Evolutionary conservation across 2,888 invertebrate species (phyloP), one percentile per base, ranked within the genome.

Genomic region (Cataglyphis albicans): DNA sequence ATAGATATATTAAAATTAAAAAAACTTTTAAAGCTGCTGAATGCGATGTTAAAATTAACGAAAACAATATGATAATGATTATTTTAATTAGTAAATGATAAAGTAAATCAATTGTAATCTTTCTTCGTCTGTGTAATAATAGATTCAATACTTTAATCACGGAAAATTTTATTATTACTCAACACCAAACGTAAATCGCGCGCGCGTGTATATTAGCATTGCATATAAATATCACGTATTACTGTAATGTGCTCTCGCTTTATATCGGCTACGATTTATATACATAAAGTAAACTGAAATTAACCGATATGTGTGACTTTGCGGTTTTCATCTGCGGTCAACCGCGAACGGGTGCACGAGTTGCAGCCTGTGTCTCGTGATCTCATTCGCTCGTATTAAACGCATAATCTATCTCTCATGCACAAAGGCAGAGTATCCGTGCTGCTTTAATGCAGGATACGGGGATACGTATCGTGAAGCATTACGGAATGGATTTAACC

Each of bases 311-410:
- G n/a, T 52, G 52, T 52, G 87, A 73, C 84, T 89, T 87, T 90
- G 90, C 88, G 91, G 90, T 91, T 90, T 52, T 87, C 87, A 91
- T 86, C 89, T 91, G 93, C 88, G 93, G 92, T 91, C 84, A 89
- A 90, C 93, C 92, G 89, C 92, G 32, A 80, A 80, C 59, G 89
- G 86, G 84, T 89, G 89, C 89, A 78, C 86, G 89, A 84, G 82
- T 83, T 84, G 48, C 78, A 32, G 38, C 82, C 68, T 80, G 59
- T 61, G 64, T 76, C 74, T 35, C 44, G 25, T 80, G 64, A 85
- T 82, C 84, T 55, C 52, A 82, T 84, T 88, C 84, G 72, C 81
- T 78, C 70, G 81, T 68, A 72, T 86, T 85, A 85, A 89, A 85
- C 81, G 73, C 82, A 48, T 41, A 63, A 65, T 86, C 73, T 75